Conservation (phyloP, 2,797 vertebrate species). For the Salarias fasciatus region DNA sequence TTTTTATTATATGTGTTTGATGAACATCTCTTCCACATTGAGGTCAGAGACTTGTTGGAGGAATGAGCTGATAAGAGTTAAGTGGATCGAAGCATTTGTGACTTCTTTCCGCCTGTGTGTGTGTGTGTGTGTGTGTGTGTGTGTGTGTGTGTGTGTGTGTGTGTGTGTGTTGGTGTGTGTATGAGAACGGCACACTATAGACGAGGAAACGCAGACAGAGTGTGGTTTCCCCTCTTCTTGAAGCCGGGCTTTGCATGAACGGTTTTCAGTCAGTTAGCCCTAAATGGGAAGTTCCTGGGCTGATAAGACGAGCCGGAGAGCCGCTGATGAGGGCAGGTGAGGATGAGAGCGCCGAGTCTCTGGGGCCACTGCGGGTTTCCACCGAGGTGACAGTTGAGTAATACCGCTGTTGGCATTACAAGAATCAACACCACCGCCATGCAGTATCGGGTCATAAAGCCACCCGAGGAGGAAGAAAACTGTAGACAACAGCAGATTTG, state of each 20-base stretch:
- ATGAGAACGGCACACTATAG: conserved; percentile 16
- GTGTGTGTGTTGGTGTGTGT: conserved; percentile 4
- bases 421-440: conserved; percentile 32
- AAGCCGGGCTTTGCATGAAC: conserved; percentile 59
- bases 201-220: conserved; percentile 52
- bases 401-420: conserved; percentile 58
- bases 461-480: background rate
- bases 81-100: conserved; percentile 1
- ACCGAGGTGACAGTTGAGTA: conserved; percentile 69
- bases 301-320: conserved; percentile 63
- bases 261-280: conserved; percentile 74
- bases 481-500: too few species aligned
- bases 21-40: conserved; percentile 14
- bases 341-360: conserved; percentile 26
- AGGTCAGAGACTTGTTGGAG: conserved; percentile 22
- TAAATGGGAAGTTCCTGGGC: conserved; percentile 69
- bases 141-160: conserved; percentile 11
- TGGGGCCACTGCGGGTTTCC: conserved; percentile 55
- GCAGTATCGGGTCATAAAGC: conserved; percentile 51
- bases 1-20: conserved; percentile 18
- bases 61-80: conserved; percentile 22
- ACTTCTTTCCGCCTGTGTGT: background rate
- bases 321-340: conserved; percentile 42
- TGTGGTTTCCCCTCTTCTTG: conserved; percentile 76
- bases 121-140: conserved; percentile 3